These are phyloP conservation scores for Lasioglossum morio DNA, from an alignment of 2,888 invertebrate species.

Conservation along the genomic window DNA sequence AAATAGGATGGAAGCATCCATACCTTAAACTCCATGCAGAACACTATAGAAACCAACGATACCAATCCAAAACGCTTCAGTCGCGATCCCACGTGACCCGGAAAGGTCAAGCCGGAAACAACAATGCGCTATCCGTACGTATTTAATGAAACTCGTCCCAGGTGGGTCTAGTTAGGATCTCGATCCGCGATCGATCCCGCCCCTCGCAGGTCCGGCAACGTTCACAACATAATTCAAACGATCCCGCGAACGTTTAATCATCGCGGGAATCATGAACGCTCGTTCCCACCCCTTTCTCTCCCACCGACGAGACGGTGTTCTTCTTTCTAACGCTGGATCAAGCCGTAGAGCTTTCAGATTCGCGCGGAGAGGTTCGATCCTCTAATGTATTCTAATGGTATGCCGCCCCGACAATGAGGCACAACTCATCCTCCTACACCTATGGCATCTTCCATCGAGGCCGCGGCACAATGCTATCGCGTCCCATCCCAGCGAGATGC, in stretches of 20 bases:
- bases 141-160: constrained; percentile 74
- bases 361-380: constrained; percentile 29
- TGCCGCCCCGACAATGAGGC: constrained; percentile 84
- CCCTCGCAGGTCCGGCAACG: constrained; percentile 67
- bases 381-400: constrained; percentile 83
- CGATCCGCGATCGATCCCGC: constrained; percentile 70
- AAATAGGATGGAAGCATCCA: neutral
- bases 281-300: constrained; percentile 55
- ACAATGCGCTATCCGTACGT: constrained; percentile 53
- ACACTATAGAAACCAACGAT: neutral
- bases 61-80: neutral
- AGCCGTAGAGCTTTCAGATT: neutral
- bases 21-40: neutral
- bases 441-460: constrained; percentile 66
- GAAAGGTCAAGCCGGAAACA: constrained; percentile 47
- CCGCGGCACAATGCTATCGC: constrained; percentile 64
- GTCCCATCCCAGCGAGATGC: constrained; percentile 44
- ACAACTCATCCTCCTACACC: constrained; percentile 83
- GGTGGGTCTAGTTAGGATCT: constrained; percentile 72
- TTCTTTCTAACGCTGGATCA: constrained; percentile 55
- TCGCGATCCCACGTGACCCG: neutral
- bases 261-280: constrained; percentile 63
- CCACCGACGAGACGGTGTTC: constrained; percentile 1
- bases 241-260: constrained; percentile 75
- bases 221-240: constrained; percentile 74